phyloP scores from a whole-genome alignment of 1,140 invertebrate genomes.

The Bradysia coprophila region DNA sequence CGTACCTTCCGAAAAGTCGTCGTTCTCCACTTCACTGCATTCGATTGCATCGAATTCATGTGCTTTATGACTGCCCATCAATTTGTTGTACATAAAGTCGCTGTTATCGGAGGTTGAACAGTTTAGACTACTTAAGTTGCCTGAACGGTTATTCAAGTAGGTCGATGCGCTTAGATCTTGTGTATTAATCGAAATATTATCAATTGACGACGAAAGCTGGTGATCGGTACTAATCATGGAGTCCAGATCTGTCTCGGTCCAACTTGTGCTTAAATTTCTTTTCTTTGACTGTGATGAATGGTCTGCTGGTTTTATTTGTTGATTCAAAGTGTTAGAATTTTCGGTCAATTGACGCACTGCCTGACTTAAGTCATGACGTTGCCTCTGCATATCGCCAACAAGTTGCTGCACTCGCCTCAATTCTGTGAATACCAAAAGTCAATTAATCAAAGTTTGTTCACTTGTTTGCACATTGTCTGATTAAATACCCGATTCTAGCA shows the following conservation, averaged over 20 bases:
- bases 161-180: too few relatives aligned
- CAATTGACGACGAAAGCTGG: constrained; percentile 10
- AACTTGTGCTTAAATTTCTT: constrained; percentile 32
- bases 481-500: constrained; percentile 41
- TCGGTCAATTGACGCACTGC: constrained; percentile 66
- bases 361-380: constrained; percentile 61
- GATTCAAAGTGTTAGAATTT: constrained; percentile 32
- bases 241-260: constrained; percentile 83
- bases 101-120: not conserved
- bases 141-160: too few relatives aligned
- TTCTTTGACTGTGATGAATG: constrained; percentile 16
- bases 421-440: constrained; percentile 28
- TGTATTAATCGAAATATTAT: too few relatives aligned
- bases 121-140: too few relatives aligned
- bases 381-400: constrained; percentile 63
- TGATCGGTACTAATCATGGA: constrained; percentile 27
- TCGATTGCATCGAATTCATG: constrained; percentile 14
- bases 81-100: constrained; percentile 5
- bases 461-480: not conserved
- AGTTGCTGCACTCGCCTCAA: constrained; percentile 63
- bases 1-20: constrained; percentile 30
- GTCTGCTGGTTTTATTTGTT: constrained; percentile 21
- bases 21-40: constrained; percentile 23
- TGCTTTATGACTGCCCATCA: not conserved
- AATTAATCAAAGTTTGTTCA: not conserved